Base-by-base conservation (phyloP, 1,140 invertebrate species). In the Drosophila micromelanica region DNA sequence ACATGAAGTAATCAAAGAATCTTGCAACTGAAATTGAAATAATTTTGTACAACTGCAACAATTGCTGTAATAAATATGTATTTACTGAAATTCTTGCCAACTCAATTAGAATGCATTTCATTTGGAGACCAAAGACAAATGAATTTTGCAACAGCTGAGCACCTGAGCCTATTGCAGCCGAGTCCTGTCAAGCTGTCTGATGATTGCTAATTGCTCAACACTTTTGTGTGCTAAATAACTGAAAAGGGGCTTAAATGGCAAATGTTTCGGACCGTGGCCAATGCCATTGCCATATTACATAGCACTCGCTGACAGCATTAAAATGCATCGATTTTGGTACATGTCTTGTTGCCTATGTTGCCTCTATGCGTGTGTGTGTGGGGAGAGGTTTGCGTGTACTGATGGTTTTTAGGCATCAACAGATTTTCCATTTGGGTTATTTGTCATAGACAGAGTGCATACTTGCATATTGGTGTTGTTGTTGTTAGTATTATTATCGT, bases 351-450 rank as follows among this genome's bases (percentile, higher is more conserved):
- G 37, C 12, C 23, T 13, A 15, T 52, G 11, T 43, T 15, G 49
- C 46, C 12, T 56, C 20, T 38, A 42, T 42, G 15, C 42, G 35
- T 12, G 40, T 51, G 30, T 46, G 27, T 46, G 43, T 55, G 3
- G 20, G 2, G 20, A 23, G 20, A 3, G 20, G 38, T 20, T 56
- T 51, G 49, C 62, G 64, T 67, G 46, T 71, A 49, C 38, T 76
- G 60, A 77, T 77, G 81, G 69, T 80, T 86, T 80, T 85, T 73
- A 68, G 75, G 63, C 76, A 89, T 89, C 82, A 87, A 87, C 84
- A 82, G 76, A 89, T 87, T 87, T 87, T 79, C 64, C 84, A 89
- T 87, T 87, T 78, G 60, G 78, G 84, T 76, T 73, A 76, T 87
- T 87, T 87, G 84, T 87, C 82, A 82, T 84, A 79, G 72, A 71